Conservation (phyloP, 1,140 invertebrate species). For the Caenorhabditis inopinata region DNA sequence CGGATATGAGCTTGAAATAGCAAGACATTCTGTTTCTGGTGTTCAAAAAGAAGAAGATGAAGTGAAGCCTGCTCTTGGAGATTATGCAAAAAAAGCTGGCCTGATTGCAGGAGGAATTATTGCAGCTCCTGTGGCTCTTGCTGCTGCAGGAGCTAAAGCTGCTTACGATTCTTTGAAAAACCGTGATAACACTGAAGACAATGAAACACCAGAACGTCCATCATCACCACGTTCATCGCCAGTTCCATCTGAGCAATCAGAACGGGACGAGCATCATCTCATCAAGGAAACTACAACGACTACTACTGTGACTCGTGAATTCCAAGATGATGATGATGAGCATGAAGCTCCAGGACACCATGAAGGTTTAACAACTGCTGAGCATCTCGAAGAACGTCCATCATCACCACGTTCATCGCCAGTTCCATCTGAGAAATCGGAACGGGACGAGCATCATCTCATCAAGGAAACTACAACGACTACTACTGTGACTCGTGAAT, state of each 20-base stretch:
- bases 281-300: not conserved
- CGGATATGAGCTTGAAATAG: not conserved
- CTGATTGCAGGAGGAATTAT: conserved; percentile 34
- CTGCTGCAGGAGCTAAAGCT: conserved; percentile 34
- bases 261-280: too few species aligned
- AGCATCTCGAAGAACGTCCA: too few species aligned
- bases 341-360: conserved; percentile 1
- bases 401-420: too few species aligned
- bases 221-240: not conserved
- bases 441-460: too few species aligned
- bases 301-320: not conserved
- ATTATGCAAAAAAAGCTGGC: conserved; percentile 32
- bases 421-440: too few species aligned
- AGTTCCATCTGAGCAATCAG: not conserved
- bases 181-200: not conserved
- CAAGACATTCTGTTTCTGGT: not conserved
- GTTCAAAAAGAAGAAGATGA: not conserved
- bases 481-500: too few species aligned
- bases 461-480: too few species aligned
- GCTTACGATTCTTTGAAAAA: conserved; percentile 34
- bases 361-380: too few species aligned
- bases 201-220: not conserved
- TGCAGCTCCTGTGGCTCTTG: conserved; percentile 37
- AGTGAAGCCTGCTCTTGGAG: not conserved
- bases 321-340: not conserved